Conservation (phyloP, 1,140 invertebrate genomes). For the Lanistes nyassanus region DNA sequence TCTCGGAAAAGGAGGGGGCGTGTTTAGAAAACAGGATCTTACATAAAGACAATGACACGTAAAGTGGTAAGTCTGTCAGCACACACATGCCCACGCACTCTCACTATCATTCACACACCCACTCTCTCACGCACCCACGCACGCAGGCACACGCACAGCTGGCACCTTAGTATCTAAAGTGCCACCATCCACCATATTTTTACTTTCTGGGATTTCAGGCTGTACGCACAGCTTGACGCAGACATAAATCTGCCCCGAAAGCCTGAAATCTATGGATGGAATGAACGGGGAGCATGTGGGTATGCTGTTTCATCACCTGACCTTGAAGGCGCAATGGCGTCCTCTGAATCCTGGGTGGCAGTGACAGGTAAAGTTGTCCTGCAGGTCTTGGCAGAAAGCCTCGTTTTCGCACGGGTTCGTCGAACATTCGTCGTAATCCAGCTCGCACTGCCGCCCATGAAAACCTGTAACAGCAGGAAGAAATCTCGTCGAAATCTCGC, state of each 20-base stretch:
- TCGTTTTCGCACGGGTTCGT: slow-evolving; percentile 27
- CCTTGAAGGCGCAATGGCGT: slow-evolving; percentile 41
- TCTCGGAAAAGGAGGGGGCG: no score
- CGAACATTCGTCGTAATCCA: slow-evolving; percentile 24
- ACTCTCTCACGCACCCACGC: slow-evolving; percentile 19
- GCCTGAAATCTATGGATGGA: no score
- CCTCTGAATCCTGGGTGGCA: slow-evolving; percentile 71
- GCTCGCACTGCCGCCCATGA: slow-evolving; percentile 26
- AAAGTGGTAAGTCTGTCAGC: no score
- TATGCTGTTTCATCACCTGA: slow-evolving; percentile 13
- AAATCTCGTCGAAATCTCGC: not conserved
- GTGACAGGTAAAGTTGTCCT: slow-evolving; percentile 44
- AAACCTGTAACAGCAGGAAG: slow-evolving; percentile 18
- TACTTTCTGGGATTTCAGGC: no score
- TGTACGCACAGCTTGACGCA: no score
- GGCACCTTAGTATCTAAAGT: not conserved
- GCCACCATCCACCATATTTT: not conserved
- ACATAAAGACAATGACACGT: no score
- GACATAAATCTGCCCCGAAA: no score
- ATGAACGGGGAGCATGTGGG: no score
- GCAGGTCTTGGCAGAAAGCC: slow-evolving; percentile 30
- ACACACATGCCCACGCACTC: slow-evolving; percentile 2
- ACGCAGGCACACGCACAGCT: slow-evolving; percentile 2
- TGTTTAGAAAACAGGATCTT: no score
- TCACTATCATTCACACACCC: slow-evolving; percentile 1